Evolutionary conservation across 2,113 vertebrate genomes (phyloP), one percentile per base, ranked within the genome.

Genomic region (Entomyzon cyanotis): DNA sequence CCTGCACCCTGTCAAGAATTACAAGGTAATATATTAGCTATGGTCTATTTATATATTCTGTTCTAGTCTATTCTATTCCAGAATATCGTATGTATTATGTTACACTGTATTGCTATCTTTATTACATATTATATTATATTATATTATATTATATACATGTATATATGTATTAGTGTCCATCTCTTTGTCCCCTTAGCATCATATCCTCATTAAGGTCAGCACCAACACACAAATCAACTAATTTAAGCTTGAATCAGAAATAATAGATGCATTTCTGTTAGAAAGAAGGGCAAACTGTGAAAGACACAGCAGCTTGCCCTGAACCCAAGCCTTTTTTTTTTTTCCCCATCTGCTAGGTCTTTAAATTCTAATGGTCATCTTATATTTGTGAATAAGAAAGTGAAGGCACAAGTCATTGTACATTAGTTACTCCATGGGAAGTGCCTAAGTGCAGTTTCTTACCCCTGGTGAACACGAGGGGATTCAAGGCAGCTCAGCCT

Each of bases 381-480:
- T 74, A 10, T 59, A 86, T 80, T 73, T 77, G 82, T 86, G 75
- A 92, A 62, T 55, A 81, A 95, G 86, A 55, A 95, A 92, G 92
- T 25, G 92, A 74, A 83, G 86, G 86, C 87, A 63, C 67, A 86
- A 92, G 94, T 92, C 89, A 94, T 92, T 92, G 86, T 96, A 92
- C 86, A 94, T 94, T 95, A 96, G 94, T 93, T 95, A 83, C 95
- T 95, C 95, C 90, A 92, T 55, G 68, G 95, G 94, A 97, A 94
- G 86, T 90, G 92, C 68, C 37, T 93, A 69, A 93, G 68, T 89
- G 90, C 71, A 42, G 90, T 52, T 92, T 96, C 71, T 62, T 92
- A 93, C 75, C 92, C 92, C 64, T 3, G 50, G 71, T 92, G 89
- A 95, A 92, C 21, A 8, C 63, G 7, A 62, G 68, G 69, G 79